Base-by-base conservation (phyloP, 2,888 invertebrate genomes). In the Graphium colonna region DNA sequence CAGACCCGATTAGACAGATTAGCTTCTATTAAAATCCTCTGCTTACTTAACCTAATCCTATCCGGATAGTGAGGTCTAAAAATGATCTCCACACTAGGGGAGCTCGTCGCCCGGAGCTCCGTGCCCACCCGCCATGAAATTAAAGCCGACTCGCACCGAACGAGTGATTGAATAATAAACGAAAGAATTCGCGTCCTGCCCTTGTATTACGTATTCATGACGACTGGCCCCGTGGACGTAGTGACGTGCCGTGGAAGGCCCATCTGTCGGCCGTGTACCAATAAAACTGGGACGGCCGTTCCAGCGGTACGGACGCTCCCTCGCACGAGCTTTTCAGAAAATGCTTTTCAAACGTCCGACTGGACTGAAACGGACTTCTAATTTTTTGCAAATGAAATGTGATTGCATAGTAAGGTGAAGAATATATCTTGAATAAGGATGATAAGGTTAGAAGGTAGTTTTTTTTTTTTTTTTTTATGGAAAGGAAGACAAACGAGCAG, bases 101-200 rank as follows among this genome's bases (percentile, higher is more conserved):
- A 67, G 66, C 68, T 64, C 67, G 76, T 68, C 77, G 78, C 79
- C 68, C 79, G 73, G 77, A 78, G 82, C 80, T 65, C 75, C 69
- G 85, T 87, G 89, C 86, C 81, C 86, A 88, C 79, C 87, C 84
- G 82, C 83, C 89, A 89, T 89, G 89, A 89, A 89, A 89, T 88
- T 89, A 89, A 88, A 88, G 81, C 83, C 86, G 86, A 86, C 83
- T 87, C 85, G 79, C 87, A 76, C 83, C 86, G 82, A 86, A 89
- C 88, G 88, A 89, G 84, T 89, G 89, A 89, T 89, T 89, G 89
- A 88, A 89, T 89, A 89, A 89, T 89, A 89, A 87, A 88, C 87
- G 89, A 88, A 89, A 89, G 88, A 87, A 88, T 87, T 84, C 83
- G 84, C 87, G 81, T 85, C 82, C 82, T 85, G 81, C 77, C 82